A percentile compares a stretch with the other conserved stretches of the same genome.
Evolutionary conservation across 2,113 vertebrate genomes (phyloP).

Genomic region (Rafetus swinhoei): DNA sequence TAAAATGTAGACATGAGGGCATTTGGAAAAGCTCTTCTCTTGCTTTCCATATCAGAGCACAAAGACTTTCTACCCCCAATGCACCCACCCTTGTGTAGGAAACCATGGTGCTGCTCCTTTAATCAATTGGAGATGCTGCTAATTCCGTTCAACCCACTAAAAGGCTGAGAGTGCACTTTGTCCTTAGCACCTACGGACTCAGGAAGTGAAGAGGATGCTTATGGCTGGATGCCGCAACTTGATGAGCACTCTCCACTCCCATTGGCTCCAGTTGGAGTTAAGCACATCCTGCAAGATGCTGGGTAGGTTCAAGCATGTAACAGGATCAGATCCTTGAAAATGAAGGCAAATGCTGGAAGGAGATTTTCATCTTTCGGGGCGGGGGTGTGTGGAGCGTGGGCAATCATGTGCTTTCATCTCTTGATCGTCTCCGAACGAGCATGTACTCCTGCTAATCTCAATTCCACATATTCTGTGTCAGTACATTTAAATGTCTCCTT

Average conservation of each 20-base stretch:
- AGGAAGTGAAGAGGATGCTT: neutral
- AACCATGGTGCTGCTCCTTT: neutral
- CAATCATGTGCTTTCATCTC: neutral
- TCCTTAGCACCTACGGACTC: neutral
- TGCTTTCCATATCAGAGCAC: slow-evolving; percentile 18
- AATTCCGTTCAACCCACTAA: neutral
- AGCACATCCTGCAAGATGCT: neutral
- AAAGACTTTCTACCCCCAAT: neutral
- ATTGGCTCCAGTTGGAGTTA: neutral
- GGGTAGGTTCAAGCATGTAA: neutral
- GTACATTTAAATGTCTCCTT: neutral
- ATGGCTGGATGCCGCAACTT: neutral
- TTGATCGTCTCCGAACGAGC: neutral
- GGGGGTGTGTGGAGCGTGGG: neutral
- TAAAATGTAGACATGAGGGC: slow-evolving; percentile 26
- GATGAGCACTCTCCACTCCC: neutral
- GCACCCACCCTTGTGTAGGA: neutral
- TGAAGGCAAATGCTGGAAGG: neutral
- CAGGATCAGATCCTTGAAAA: neutral
- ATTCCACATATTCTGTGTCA: neutral
- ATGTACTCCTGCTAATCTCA: neutral
- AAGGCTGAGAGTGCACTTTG: neutral
- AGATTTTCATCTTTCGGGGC: neutral
- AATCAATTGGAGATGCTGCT: neutral
- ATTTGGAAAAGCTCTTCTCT: neutral